Base-by-base conservation (phyloP, 1,140 invertebrate genomes). In the Sycophila sp. region DNA sequence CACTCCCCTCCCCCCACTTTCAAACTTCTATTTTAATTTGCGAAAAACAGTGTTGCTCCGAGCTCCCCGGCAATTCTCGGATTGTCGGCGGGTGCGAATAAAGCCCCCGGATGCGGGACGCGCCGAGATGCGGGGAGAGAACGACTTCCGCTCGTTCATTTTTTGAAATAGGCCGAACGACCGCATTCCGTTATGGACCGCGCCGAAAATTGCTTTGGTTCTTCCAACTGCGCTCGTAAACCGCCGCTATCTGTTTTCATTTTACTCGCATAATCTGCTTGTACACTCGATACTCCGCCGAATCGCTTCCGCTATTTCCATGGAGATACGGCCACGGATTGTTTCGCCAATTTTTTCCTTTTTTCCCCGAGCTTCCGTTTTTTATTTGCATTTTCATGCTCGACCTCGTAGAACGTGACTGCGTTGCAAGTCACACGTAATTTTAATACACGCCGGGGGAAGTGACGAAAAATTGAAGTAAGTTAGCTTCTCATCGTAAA, bases 11-110 rank as follows among this genome's bases (percentile, higher is more conserved):
- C 19, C 8, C 40, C 55, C 30, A 56, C 30, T n/a, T 4, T 13
- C 28, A 58, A 55, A 63, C 19, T 63, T 64, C 26, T 22, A 65
- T 65, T 71, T 64, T 65, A 65, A 71, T 70, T 70, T 70, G 51
- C 40, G 22, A 42, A 49, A 55, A 55, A 56, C 28, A 49, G 30
- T 56, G 17, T 4, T 19, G 15, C n/a, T 49, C 26, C 45, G 13
- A 49, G 1, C 42, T 24, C 13, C 2, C 55, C 32, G 19, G n/a
- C n/a, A n/a, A n/a, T n/a, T n/a, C n/a, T n/a, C n/a, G n/a, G 13
- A 47, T 51, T 59, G 24, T 51, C 28, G 36, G 38, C 13, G 22
- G 17, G 40, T 59, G 1, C 38, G 19, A 28, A 47, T 40, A 10
- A 10, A 4, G 42, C 42, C n/a, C n/a, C 42, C 17, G 4, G 4